Evolutionary conservation across 2,888 invertebrate species (phyloP), one percentile per base, ranked within the genome.

Genomic region (Plusia festucae): DNA sequence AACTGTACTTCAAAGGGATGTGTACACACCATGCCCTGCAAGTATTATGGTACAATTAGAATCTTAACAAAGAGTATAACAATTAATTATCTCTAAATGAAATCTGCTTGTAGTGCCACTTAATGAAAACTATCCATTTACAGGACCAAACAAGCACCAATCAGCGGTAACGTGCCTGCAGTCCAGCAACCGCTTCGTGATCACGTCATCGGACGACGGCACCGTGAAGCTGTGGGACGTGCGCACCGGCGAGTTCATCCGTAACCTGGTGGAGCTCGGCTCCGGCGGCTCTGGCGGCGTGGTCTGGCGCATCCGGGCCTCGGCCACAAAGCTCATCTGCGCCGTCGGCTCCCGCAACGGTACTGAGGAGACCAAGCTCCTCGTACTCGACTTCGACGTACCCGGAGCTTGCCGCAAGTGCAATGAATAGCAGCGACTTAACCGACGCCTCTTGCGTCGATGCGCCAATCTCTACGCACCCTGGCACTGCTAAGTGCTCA

Each of bases 221-320:
- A 99, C 99, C 1, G 99, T 99, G 18, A 99, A 99, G 93, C 95
- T 99, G 67, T 99, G 99, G 99, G 99, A 99, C 93, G 97, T 99
- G 54, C 97, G 97, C 90, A 99, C 99, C 61, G 99, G 98, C 90
- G 98, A 99, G 87, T 99, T 99, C 92, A 98, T 99, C 76, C 97
- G 99, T 72, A 99, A 99, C 95, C 96, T 99, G 73, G 99, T 99
- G 66, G 97, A 98, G 51, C 95, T 99, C 73, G 97, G 98, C 69
- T 99, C 99, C 77, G 99, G 99, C 24, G 99, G 99, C 2, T 98
- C 98, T 53, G 99, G 99, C 2, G 99, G 99, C 53, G 99, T 99
- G 20, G 99, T 99, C 15, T 99, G 99, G 99, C 96, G 99, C 55
- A 99, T 99, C 75, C 93, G 96, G 20, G 99, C 99, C 60, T 99